Percentiles rank a stretch among this genome's conserved stretches.
phyloP scores from a whole-genome alignment of 2,113 vertebrate genomes.

The Naja naja region DNA sequence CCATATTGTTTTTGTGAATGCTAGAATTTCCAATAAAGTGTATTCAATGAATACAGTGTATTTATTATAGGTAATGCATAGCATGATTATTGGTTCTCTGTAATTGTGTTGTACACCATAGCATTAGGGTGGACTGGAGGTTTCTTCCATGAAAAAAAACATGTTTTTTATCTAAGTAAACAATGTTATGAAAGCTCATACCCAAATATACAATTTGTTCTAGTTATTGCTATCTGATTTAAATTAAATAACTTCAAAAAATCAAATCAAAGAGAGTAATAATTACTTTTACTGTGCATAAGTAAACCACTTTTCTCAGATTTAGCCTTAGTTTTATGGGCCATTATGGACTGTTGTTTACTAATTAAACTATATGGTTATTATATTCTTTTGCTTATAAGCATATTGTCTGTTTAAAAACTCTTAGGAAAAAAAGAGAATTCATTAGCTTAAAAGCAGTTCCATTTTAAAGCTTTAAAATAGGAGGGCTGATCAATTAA shows the following conservation, averaged over 20 bases:
- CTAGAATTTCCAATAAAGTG: neutral
- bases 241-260: conserved; percentile 33
- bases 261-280: conserved; percentile 31
- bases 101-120: neutral
- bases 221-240: conserved; percentile 17
- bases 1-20: neutral
- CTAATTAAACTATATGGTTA: conserved; percentile 2
- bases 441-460: conserved; percentile 19
- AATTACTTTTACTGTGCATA: conserved; percentile 28
- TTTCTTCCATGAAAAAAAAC: neutral
- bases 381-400: conserved; percentile 26
- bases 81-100: neutral
- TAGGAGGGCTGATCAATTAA: neutral
- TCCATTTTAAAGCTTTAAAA: conserved; percentile 3
- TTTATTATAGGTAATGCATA: neutral
- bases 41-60: neutral
- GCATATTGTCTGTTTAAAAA: conserved; percentile 25
- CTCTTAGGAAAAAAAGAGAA: neutral
- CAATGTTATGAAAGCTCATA: neutral
- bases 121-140: neutral
- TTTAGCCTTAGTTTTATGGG: conserved; percentile 3
- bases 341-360: conserved; percentile 32
- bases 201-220: neutral
- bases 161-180: neutral
- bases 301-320: conserved; percentile 36